Base-by-base conservation (phyloP, 2,797 vertebrate species). In the Harpagifer antarcticus region DNA sequence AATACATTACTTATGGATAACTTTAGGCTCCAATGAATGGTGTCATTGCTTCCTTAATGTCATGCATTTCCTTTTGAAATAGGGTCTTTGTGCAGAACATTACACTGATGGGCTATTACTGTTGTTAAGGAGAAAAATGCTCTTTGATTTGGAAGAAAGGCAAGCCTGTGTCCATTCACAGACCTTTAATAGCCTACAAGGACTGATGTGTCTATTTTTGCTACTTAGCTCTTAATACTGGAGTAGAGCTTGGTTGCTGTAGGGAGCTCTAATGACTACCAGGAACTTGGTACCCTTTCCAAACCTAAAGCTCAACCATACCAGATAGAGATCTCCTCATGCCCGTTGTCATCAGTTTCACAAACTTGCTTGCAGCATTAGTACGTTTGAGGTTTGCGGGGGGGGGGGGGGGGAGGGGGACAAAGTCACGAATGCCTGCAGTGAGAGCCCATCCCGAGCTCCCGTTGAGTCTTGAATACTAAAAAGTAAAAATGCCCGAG, bases 361-460 rank as follows among this genome's bases (percentile, higher is more conserved):
- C 37, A 65, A 65, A 40, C 5, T 19, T 10, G 69, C 74, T 65
- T 40, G 27, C 53, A 74, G 79, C 57, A 47, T 48, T 47, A 74
- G 65, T 37, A 49, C 0, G 16, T 31, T 27, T 33, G 27, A 14
- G 42, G 27, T 15, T 37, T 37, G 33, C 33, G 33, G 15, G 53
- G 68, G 1, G 12, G 48, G 53, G 53, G 3, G 27, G 27, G 2
- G 23, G 23, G 23, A 0, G 23, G 23, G 23, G 2, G 2, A 23
- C 47, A 63, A 40, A 74, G 71, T 81, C 76, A 74, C 3, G 23
- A 69, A 74, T 17, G 78, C 55, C 78, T 76, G 67, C 80, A 71
- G 81, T 87, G 86, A 89, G 84, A 85, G 79, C 70, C 45, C 8
- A 61, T 81, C 90, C 74, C 84, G 79, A 61, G 65, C 66, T 72